Base-by-base conservation (phyloP, 2,797 vertebrate genomes). In the Lutjanus campechanus region DNA sequence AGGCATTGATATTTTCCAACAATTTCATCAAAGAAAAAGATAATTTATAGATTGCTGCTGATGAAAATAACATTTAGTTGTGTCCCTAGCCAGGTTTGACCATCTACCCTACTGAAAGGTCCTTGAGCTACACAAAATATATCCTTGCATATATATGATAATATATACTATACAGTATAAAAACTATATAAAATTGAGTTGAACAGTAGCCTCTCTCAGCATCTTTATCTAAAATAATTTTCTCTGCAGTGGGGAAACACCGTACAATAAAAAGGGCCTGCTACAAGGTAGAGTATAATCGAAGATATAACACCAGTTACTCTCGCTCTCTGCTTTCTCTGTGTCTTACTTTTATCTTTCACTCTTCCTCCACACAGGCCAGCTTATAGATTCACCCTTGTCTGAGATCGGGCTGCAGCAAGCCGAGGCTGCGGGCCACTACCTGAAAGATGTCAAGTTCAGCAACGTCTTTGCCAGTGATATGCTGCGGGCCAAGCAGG, bases 201-300 rank as follows among this genome's bases (percentile, higher is more conserved):
- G 3, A 36, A 36, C 29, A 36, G 29, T 36, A 36, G 29, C 29
- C 5, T 36, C 29, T 36, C 29, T 36, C 29, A 2, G 29, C 7
- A 54, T 54, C 1, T 10, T 51, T 54, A 11, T 20, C 7, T 47
- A 40, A 9, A 40, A 64, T 46, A 41, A 61, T 29, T 2, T 78
- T 69, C 79, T 56, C 58, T 88, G 47, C 92, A 98, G 97, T 94
- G 97, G 97, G 72, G 97, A 99, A 94, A 99, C 97, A 3, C 95
- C 93, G 76, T 96, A 95, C 93, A 99, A 98, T 91, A 98, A 96
- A 95, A 95, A 97, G 82, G 97, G 97, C 79, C 88, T 97, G 76
- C 81, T 98, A 20, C 97, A 98, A 98, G 97, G 97, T 98, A 87
- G 36, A 36, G 6, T 54, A 46, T n/a, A 6, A 63, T 0, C 65